Conservation (phyloP, 2,797 vertebrate genomes). For the Molossus alvarezi region DNA sequence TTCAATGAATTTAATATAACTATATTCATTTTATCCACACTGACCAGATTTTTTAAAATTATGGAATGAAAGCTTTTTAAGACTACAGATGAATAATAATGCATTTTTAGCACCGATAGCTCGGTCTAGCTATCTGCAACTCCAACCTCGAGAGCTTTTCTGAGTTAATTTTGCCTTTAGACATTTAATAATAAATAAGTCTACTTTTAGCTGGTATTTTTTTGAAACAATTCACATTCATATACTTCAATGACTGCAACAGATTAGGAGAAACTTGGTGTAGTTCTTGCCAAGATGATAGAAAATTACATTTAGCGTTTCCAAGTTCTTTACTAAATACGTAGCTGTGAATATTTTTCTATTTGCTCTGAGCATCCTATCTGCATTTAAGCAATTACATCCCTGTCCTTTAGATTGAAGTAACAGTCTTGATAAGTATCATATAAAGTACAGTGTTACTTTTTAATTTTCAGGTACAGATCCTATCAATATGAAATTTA, state of each 20-base stretch:
- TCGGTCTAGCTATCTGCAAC: constrained; percentile 22
- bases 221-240: background rate
- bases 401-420: background rate
- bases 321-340: background rate
- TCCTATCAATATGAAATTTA: background rate
- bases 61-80: constrained; percentile 61
- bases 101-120: background rate
- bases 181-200: background rate
- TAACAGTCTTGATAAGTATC: background rate
- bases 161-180: background rate
- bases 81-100: constrained; percentile 45
- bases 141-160: constrained; percentile 11
- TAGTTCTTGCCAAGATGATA: constrained; percentile 21
- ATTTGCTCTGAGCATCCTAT: background rate
- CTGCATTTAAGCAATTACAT: background rate
- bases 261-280: background rate
- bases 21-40: background rate
- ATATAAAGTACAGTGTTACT: background rate
- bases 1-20: background rate
- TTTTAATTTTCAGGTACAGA: background rate
- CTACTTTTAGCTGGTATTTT: constrained; percentile 23
- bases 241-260: background rate
- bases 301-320: background rate
- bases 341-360: background rate
- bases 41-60: background rate